Evolutionary conservation across 1,140 invertebrate genomes (phyloP).

Genomic region (Panulirus ornatus): DNA sequence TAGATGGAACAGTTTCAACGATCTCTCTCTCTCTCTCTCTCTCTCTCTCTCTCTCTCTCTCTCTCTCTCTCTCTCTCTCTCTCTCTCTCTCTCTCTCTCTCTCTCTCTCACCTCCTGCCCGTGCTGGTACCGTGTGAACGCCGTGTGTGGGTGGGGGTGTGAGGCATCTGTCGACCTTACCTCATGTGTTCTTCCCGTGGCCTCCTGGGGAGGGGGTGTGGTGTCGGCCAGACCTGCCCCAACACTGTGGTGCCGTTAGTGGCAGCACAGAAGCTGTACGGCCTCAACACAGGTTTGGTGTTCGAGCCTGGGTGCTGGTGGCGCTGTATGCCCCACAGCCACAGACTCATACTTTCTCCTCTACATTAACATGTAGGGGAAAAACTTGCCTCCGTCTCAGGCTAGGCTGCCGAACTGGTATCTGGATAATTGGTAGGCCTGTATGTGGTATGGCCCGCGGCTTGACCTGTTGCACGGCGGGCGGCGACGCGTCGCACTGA

Average conservation of each 20-base stretch:
- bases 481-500: background rate
- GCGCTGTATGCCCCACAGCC: background rate
- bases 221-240: background rate
- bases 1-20: background rate
- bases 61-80: conserved; percentile 29
- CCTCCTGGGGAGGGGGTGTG: background rate
- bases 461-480: too few relatives aligned
- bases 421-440: background rate
- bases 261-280: background rate
- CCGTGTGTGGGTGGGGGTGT: background rate
- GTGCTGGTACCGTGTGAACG: background rate
- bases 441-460: background rate
- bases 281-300: background rate
- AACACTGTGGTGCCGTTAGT: background rate
- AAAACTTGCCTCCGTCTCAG: background rate
- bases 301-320: background rate
- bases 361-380: too few relatives aligned
- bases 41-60: background rate
- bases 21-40: background rate
- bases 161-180: background rate
- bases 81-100: conserved; percentile 46
- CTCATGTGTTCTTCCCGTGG: too few relatives aligned
- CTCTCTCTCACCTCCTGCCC: background rate
- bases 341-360: too few relatives aligned
- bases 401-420: background rate